phyloP scores from a whole-genome alignment of 2,797 vertebrate genomes.

The Euthynnus affinis region DNA sequence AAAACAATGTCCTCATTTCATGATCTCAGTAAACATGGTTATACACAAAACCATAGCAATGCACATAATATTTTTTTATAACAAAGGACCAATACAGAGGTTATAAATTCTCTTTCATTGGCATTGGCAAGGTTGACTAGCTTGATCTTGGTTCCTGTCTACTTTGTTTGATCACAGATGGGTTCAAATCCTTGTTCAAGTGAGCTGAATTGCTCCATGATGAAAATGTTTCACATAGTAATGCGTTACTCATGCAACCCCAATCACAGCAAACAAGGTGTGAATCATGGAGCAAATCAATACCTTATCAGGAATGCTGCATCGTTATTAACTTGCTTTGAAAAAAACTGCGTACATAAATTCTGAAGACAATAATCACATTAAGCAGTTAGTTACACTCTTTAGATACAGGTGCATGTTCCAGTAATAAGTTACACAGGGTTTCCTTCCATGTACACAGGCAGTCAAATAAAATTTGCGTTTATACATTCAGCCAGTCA shows the following conservation, averaged over 20 bases:
- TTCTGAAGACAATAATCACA: conserved; percentile 69
- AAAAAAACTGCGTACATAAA: conserved; percentile 62
- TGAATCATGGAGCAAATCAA: conserved; percentile 47
- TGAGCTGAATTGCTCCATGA: conserved; percentile 12
- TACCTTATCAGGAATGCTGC: conserved; percentile 31
- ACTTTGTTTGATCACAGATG: conserved; percentile 24
- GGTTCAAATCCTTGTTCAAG: conserved; percentile 13
- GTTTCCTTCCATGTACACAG: conserved; percentile 51
- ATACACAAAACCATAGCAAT: conserved; percentile 34
- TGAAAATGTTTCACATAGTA: conserved; percentile 33
- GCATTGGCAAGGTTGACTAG: conserved; percentile 21
- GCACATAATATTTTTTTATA: conserved; percentile 28
- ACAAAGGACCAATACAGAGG: conserved; percentile 26
- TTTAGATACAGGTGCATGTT: conserved; percentile 66
- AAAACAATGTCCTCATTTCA: conserved; percentile 30
- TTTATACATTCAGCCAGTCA: conserved; percentile 69
- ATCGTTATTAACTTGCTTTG: conserved; percentile 31
- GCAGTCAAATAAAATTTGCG: conserved; percentile 51
- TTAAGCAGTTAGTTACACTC: conserved; percentile 66
- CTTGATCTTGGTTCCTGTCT: conserved; percentile 30
- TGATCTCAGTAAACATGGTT: conserved; percentile 35
- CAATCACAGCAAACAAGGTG: conserved; percentile 36
- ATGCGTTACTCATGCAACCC: conserved; percentile 61
- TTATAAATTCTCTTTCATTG: conserved; percentile 21
- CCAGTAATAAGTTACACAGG: conserved; percentile 64